Evolutionary conservation across 1,140 invertebrate species (phyloP).

Genomic region (Leptonema lineaticorne): DNA sequence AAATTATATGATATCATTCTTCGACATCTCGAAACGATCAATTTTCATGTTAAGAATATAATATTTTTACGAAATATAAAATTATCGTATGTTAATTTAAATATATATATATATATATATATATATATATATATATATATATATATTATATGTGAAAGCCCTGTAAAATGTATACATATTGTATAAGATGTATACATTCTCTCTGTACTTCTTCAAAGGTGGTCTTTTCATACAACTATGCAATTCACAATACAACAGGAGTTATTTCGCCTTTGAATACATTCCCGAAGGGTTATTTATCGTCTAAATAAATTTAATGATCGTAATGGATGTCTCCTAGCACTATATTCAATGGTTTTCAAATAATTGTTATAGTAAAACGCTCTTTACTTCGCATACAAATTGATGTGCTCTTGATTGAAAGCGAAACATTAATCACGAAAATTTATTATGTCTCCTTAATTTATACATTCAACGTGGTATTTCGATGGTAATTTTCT

Average conservation of each 20-base stretch:
- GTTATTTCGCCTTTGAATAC: constrained; percentile 13
- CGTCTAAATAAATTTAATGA: constrained; percentile 13
- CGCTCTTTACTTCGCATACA: background rate
- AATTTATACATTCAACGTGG: background rate
- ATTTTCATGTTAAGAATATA: no score
- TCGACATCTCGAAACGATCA: no score
- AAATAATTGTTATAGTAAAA: background rate
- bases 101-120: no score
- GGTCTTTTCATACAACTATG: constrained; percentile 10
- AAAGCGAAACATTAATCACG: background rate
- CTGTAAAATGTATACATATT: background rate
- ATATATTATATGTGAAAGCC: background rate
- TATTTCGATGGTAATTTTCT: no score
- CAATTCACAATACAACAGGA: constrained; percentile 12
- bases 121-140: no score
- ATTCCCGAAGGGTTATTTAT: constrained; percentile 4
- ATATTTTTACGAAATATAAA: no score
- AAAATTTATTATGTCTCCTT: background rate
- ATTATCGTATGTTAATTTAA: no score
- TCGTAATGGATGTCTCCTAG: constrained; percentile 8
- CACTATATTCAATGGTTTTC: background rate
- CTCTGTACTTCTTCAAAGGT: constrained; percentile 1
- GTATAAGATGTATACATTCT: no score
- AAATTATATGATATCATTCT: no score
- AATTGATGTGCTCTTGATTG: constrained; percentile 2